phyloP scores from a whole-genome alignment of 1,140 invertebrate species.

The Psilanteris sp. region DNA sequence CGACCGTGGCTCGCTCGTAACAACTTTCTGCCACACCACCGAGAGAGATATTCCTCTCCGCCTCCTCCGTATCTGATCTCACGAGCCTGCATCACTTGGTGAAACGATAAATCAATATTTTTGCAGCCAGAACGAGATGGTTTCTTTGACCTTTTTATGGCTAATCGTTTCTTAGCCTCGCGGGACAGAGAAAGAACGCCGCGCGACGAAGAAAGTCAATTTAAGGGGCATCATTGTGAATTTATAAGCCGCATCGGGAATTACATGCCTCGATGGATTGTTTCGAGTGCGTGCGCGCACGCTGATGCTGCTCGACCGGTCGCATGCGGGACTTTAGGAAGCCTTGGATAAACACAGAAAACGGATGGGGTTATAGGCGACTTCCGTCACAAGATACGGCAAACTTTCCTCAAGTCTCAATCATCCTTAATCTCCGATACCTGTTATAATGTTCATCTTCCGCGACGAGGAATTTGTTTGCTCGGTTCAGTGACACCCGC shows the following conservation, averaged over 20 bases:
- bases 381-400: slow-evolving; percentile 7
- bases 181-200: background rate
- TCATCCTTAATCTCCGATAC: slow-evolving; percentile 6
- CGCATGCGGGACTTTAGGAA: slow-evolving; percentile 1
- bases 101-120: slow-evolving; percentile 62
- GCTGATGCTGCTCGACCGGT: slow-evolving; percentile 1
- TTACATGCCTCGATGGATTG: slow-evolving; percentile 2
- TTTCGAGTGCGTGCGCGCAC: background rate
- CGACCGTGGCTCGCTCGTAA: slow-evolving; percentile 2
- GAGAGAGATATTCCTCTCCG: slow-evolving; percentile 14
- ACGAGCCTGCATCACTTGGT: slow-evolving; percentile 37
- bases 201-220: slow-evolving; percentile 7
- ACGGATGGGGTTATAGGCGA: slow-evolving; percentile 17
- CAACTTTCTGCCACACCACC: slow-evolving; percentile 41
- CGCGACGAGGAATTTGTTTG: slow-evolving; percentile 1
- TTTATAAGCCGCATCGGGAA: slow-evolving; percentile 1
- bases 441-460: background rate
- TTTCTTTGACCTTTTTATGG: slow-evolving; percentile 56
- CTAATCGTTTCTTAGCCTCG: slow-evolving; percentile 24
- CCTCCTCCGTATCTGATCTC: slow-evolving; percentile 42
- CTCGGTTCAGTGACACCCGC: slow-evolving; percentile 8
- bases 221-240: slow-evolving; percentile 9
- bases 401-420: slow-evolving; percentile 5
- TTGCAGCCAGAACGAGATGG: slow-evolving; percentile 40
- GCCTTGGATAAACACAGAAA: slow-evolving; percentile 1